A percentile compares a stretch with the other conserved stretches of the same genome.
Evolutionary conservation across 2,797 vertebrate genomes (phyloP).

Genomic region (Liparis tanakae): DNA sequence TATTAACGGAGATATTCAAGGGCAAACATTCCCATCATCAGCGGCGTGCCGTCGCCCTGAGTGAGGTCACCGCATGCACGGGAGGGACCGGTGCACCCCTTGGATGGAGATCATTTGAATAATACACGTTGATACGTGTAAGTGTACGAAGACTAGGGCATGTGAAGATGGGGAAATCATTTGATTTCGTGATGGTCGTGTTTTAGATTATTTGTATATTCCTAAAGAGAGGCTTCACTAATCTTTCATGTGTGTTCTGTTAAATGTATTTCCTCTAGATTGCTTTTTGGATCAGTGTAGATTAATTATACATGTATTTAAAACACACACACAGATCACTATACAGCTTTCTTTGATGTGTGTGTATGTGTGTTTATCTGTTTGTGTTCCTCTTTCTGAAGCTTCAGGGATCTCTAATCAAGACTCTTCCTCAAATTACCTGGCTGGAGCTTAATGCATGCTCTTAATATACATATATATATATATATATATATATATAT

Average conservation of each 20-base stretch:
- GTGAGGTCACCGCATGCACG: constrained; percentile 59
- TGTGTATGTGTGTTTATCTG: neutral
- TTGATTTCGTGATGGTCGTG: constrained; percentile 55
- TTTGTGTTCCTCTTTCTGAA: constrained; percentile 14
- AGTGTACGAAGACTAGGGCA: constrained; percentile 21
- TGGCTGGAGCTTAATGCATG: neutral
- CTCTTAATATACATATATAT: neutral
- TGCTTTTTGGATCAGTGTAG: constrained; percentile 32
- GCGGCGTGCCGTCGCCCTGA: constrained; percentile 47
- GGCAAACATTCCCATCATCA: constrained; percentile 77
- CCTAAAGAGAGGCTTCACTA: constrained; percentile 40
- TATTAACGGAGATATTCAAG: constrained; percentile 79
- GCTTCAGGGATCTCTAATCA: constrained; percentile 14
- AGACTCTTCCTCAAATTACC: constrained; percentile 4
- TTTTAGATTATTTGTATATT: constrained; percentile 53
- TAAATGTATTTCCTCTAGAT: constrained; percentile 24
- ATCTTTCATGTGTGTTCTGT: constrained; percentile 50
- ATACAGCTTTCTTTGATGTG: neutral
- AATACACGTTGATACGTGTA: constrained; percentile 21
- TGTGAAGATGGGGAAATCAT: constrained; percentile 59
- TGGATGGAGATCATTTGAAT: constrained; percentile 45
- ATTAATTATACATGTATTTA: neutral
- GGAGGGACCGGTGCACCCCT: constrained; percentile 55
- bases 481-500: too few relatives aligned
- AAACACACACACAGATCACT: neutral